Evolutionary conservation across 2,113 vertebrate species (phyloP), one percentile per base, ranked within the genome.

Genomic region (Mirza zaza): DNA sequence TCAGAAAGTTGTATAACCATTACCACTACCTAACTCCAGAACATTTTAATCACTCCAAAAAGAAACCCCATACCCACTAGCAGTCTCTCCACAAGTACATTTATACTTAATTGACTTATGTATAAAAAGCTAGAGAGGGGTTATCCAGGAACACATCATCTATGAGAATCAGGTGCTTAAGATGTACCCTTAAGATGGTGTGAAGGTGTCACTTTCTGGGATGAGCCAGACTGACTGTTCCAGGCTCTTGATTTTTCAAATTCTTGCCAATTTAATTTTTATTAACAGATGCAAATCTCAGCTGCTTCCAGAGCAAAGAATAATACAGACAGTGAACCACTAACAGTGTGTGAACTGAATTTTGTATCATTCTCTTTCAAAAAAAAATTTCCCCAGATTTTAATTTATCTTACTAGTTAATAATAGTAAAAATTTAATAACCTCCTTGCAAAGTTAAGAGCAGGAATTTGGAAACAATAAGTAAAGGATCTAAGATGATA

Each of bases 341-440:
- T 86, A 34, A n/a, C 82, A 77, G 52, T 42, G 23, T 71, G 34
- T 89, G 67, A 25, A 61, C 29, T 59, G 81, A 34, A 59, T 86
- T 71, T 71, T 79, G 12, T 23, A n/a, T 57, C 21, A 73, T 39
- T 84, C 55, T 25, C 50, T 75, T 70, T 67, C 55, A 52, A 85
- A 73, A 86, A 87, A 80, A 84, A 80, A 42, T 55, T 65, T 36
- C 25, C 34, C 45, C 84, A 34, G 34, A 39, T 94, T 91, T 91
- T 91, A 48, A 91, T 82, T 87, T 95, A 87, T 81, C 83, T 92
- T 92, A 57, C 14, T 90, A 61, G 42, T 65, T 91, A 85, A 82
- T 88, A 92, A 70, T 52, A 61, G n/a, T 90, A 96, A 79, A 73
- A 95, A 52, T 50, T 73, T 77, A 85, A 80, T 93, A 91, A 88